Conservation (phyloP, 2,888 invertebrate genomes). For the Cerceris ruficornis region DNA sequence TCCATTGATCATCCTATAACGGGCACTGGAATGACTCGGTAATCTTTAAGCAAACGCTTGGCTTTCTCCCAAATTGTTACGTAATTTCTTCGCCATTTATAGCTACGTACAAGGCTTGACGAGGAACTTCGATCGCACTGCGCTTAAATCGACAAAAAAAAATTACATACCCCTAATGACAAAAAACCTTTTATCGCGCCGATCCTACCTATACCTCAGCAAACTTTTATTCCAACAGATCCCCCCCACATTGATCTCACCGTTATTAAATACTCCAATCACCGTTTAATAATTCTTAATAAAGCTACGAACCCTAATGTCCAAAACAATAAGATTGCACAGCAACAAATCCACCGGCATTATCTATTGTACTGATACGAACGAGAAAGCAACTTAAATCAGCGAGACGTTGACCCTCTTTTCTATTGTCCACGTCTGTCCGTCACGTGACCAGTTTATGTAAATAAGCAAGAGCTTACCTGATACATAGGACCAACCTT, state of each 20-base stretch:
- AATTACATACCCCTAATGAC: too few relatives aligned
- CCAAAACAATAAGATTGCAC: too few relatives aligned
- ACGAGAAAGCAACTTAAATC: neutral
- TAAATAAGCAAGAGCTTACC: constrained; percentile 39
- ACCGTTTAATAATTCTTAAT: too few relatives aligned
- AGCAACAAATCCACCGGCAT: neutral
- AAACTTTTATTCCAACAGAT: too few relatives aligned
- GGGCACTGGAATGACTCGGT: neutral
- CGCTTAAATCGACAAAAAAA: too few relatives aligned
- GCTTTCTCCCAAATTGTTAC: neutral
- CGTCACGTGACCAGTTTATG: constrained; percentile 44
- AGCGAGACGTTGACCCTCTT: neutral
- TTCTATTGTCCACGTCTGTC: constrained; percentile 26
- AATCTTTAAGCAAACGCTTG: neutral
- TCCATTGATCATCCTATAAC: neutral
- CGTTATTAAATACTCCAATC: too few relatives aligned
- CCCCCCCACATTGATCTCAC: too few relatives aligned
- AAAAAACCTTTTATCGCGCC: too few relatives aligned
- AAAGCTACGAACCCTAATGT: too few relatives aligned
- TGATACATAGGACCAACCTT: constrained; percentile 35
- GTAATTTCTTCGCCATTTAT: neutral
- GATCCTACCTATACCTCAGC: too few relatives aligned
- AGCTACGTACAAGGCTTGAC: neutral
- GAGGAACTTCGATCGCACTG: neutral
- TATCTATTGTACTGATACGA: neutral